Base-by-base conservation (phyloP, 2,888 invertebrate genomes). In the Microdon myrmicae region DNA sequence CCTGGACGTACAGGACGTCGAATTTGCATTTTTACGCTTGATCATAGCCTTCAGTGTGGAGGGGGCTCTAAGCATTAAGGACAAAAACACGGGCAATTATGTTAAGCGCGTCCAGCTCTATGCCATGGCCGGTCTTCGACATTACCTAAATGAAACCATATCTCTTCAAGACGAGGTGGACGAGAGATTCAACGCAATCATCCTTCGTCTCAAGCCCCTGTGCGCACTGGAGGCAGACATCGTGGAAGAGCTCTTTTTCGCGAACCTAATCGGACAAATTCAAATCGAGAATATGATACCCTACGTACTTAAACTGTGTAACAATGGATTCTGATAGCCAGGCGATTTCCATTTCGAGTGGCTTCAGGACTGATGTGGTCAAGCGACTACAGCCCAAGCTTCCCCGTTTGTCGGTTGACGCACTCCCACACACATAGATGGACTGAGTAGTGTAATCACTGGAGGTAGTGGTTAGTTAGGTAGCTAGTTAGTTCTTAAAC, bases 231-330 rank as follows among this genome's bases (percentile, higher is more conserved):
- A 89, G 49, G 88, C 90, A 2, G 81, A 87, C 8, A 85, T 91
- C 60, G 83, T 96, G 44, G 96, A 96, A 79, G 95, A 96, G 74
- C 84, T 96, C 45, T 96, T 96, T 83, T 96, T 96, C 75, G 89
- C 93, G 3, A 93, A 92, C 39, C 85, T 96, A 61, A 88, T 95
- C 35, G 96, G 95, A 3, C 92, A 90, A 78, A 92, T 97, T 71
- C 93, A 94, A 81, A 95, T 98, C 58, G 95, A 97, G 75, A 93
- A 91, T 74, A 92, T 97, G 70, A 91, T 98, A 79, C 96, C 96
- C 17, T 94, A 90, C 72, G 90, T 98, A 74, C 84, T 98, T 69
- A 89, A 76, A 69, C 70, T 80, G 64, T 77, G 78, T 69, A 76
- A 67, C 32, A 68, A 67, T 13, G 68, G 69, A 43, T 44, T 67